These are phyloP conservation scores for Oreochromis niloticus DNA, from an alignment of 2,113 vertebrate genomes.

Conservation along the genomic window DNA sequence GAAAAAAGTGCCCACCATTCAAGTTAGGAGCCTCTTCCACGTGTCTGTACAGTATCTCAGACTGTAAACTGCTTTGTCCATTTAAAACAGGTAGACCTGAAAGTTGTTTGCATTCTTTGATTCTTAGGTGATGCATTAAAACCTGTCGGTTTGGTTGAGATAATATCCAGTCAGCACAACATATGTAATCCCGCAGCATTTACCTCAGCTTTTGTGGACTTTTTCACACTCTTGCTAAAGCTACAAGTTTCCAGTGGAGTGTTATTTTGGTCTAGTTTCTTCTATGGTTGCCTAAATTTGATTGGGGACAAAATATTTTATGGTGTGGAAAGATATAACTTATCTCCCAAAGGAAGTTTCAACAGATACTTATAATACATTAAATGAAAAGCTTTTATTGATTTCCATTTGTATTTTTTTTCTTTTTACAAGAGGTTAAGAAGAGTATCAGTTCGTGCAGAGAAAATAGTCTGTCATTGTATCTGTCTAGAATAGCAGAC, in stretches of 20 bases:
- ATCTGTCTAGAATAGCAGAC: slow-evolving; percentile 68
- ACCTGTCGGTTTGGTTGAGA: slow-evolving; percentile 12
- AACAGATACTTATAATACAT: background rate
- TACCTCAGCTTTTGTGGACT: background rate
- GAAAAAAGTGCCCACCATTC: background rate
- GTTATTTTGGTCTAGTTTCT: background rate
- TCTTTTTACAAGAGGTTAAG: background rate
- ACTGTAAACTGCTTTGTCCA: background rate
- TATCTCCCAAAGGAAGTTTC: background rate
- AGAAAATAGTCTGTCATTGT: slow-evolving; percentile 32
- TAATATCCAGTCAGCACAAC: background rate
- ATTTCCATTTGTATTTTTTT: background rate
- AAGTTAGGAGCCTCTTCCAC: background rate
- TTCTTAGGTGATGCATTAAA: background rate
- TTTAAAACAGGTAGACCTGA: background rate
- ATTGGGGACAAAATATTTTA: background rate
- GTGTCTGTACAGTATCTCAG: background rate
- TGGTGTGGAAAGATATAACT: background rate
- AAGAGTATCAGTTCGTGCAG: background rate
- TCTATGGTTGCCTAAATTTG: background rate
- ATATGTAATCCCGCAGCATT: background rate
- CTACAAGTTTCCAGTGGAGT: background rate
- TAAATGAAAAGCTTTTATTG: background rate
- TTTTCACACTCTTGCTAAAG: background rate
- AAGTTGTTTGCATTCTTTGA: background rate